Conservation (phyloP, 2,113 vertebrate genomes). For the Cavia porcellus region DNA sequence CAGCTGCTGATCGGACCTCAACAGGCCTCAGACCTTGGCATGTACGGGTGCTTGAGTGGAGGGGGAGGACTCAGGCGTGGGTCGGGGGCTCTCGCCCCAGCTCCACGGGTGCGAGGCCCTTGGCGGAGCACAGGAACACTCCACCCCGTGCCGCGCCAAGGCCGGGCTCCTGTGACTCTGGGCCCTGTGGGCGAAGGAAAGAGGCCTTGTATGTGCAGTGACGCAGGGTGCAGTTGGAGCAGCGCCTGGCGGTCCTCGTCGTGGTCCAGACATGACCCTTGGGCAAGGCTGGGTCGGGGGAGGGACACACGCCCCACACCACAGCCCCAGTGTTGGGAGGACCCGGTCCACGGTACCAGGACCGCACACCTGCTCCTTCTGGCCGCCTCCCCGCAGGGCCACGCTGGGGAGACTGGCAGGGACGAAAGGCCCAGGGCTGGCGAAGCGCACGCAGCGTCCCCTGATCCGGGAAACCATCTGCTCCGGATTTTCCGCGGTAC, state of each 20-base stretch:
- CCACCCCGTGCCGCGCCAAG: no score
- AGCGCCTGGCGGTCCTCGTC: background rate
- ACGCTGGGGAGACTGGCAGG: background rate
- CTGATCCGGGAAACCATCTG: background rate
- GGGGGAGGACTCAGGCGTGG: background rate
- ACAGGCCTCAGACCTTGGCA: background rate
- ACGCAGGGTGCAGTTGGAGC: background rate
- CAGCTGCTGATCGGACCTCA: background rate
- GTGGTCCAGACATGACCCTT: background rate
- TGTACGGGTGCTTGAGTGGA: background rate
- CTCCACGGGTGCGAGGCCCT: background rate
- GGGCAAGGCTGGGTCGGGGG: background rate
- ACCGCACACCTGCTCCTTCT: background rate
- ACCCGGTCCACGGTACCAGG: background rate
- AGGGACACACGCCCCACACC: background rate
- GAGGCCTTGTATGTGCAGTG: background rate
- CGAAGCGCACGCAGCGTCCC: background rate
- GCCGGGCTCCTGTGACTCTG: background rate
- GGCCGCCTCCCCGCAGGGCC: background rate
- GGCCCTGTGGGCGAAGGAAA: background rate
- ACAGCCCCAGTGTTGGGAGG: background rate
- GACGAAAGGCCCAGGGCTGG: background rate
- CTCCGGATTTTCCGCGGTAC: constrained; percentile 32
- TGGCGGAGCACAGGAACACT: no score
- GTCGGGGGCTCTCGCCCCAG: background rate